Evolutionary conservation across 2,797 vertebrate genomes (phyloP).

Genomic region (Mycteria americana): DNA sequence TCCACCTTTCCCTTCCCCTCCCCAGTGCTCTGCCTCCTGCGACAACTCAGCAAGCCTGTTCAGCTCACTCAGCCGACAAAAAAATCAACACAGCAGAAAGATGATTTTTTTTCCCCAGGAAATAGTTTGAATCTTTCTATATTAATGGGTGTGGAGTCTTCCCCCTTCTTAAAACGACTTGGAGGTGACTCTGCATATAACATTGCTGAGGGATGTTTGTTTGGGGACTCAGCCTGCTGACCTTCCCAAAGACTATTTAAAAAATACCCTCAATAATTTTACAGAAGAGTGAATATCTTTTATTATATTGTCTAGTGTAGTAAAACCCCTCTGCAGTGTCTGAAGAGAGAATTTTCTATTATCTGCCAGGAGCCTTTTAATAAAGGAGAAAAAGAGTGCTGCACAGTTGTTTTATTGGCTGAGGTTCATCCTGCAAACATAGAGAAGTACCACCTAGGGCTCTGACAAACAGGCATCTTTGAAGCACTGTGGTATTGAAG

Average conservation of each 20-base stretch:
- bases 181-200: background rate
- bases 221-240: background rate
- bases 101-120: background rate
- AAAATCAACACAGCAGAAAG: background rate
- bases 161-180: background rate
- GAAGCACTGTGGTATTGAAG: background rate
- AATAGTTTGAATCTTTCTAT: background rate
- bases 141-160: background rate
- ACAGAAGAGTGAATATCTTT: background rate
- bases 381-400: constrained; percentile 14
- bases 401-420: constrained; percentile 22
- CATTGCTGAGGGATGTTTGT: background rate
- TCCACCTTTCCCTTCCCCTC: background rate
- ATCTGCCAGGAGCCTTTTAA: constrained; percentile 37
- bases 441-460: constrained; percentile 19
- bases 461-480: constrained; percentile 36
- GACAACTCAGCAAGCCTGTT: background rate
- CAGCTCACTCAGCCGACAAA: background rate
- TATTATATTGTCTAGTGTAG: background rate
- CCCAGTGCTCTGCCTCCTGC: background rate
- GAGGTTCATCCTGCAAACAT: constrained; percentile 26
- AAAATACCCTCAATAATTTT: background rate
- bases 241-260: background rate
- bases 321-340: background rate
- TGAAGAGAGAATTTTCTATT: constrained; percentile 40